Evolutionary conservation across 2,797 vertebrate species (phyloP).

Genomic region (Cossypha dichroa): DNA sequence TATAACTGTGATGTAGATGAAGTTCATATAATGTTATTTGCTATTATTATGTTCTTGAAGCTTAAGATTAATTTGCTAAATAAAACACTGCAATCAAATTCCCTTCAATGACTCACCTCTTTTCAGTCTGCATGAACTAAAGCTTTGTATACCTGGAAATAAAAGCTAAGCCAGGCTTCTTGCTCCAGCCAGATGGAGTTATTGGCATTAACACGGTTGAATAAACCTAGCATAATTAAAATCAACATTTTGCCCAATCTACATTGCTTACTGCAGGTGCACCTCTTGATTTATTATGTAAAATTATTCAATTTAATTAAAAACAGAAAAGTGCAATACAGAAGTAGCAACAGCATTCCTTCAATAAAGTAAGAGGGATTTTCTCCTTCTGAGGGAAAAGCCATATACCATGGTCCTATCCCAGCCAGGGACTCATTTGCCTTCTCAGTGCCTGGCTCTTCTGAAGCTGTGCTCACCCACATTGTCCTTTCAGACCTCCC

Average conservation of each 20-base stretch:
- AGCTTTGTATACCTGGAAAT: conserved; percentile 9
- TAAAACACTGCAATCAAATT: conserved; percentile 2
- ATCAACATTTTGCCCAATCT: background rate
- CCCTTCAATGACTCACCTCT: background rate
- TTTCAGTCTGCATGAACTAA: background rate
- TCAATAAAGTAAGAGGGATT: background rate
- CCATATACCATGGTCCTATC: background rate
- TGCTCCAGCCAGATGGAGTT: conserved; percentile 37
- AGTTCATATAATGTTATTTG: background rate
- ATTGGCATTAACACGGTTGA: background rate
- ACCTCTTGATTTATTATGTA: background rate
- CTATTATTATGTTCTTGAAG: background rate
- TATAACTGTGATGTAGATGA: background rate
- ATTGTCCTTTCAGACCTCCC: background rate
- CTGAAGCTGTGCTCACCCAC: background rate
- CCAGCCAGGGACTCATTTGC: background rate
- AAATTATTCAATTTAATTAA: conserved; percentile 23
- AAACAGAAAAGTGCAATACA: background rate
- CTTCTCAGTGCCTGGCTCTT: background rate
- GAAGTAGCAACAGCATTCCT: background rate
- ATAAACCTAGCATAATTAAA: conserved; percentile 41
- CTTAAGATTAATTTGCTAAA: conserved; percentile 12
- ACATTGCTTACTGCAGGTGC: background rate
- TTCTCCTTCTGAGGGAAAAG: background rate
- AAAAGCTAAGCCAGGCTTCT: background rate